A percentile compares a stretch with the other conserved stretches of the same genome.
These are phyloP conservation scores for Astreopora myriophthalma DNA, from an alignment of 64 coral and sea anemone genomes.

Conservation along the genomic window DNA sequence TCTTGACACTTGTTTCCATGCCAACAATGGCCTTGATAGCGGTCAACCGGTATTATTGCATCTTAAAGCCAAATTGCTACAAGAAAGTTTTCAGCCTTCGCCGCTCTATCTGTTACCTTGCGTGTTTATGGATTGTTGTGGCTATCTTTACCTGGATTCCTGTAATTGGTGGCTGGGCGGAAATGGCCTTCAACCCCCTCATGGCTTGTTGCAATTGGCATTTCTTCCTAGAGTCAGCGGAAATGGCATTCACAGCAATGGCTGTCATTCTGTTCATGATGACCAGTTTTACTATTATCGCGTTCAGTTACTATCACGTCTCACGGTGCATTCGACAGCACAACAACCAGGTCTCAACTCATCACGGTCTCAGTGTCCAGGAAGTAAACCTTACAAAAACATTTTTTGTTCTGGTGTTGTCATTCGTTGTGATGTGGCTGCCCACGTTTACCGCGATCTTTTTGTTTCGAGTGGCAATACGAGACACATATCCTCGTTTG, in stretches of 20 bases:
- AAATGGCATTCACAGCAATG: not conserved
- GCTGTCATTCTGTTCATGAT: not conserved
- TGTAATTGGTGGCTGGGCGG: not conserved
- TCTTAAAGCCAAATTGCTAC: not conserved
- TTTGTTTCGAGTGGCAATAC: not conserved
- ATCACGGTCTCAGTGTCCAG: not conserved
- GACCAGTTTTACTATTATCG: not conserved
- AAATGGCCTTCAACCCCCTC: not conserved
- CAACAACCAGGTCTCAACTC: not conserved
- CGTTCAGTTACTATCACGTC: not conserved
- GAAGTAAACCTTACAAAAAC: not conserved
- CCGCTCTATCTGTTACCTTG: slow-evolving; percentile 15
- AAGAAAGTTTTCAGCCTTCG: slow-evolving; percentile 12
- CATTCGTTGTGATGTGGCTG: slow-evolving; percentile 5
- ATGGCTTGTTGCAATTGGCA: not conserved
- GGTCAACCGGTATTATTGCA: not conserved
- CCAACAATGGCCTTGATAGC: slow-evolving; percentile 39
- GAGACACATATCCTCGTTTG: not conserved
- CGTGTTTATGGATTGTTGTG: slow-evolving; percentile 35
- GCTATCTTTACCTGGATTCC: slow-evolving; percentile 36
- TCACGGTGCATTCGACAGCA: not conserved
- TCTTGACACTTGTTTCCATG: not conserved
- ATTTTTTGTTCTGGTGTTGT: not conserved
- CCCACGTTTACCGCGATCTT: not conserved
- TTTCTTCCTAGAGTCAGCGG: not conserved